These are phyloP conservation scores for Orcinus orca DNA, from an alignment of 2,113 vertebrate genomes.

Conservation along the genomic window DNA sequence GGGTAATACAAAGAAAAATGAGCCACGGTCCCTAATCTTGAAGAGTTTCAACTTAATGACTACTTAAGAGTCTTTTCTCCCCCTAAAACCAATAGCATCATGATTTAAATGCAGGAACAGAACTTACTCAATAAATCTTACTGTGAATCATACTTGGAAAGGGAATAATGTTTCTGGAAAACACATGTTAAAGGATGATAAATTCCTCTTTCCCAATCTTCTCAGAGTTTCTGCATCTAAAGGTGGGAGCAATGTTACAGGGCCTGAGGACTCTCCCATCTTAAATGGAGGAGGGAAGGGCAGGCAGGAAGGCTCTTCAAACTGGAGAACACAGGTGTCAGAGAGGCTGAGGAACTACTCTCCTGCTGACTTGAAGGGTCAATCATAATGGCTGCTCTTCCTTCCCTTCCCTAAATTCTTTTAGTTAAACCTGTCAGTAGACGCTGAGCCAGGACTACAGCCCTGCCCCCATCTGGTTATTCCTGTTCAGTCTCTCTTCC, in stretches of 20 bases:
- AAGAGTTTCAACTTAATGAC: conserved; percentile 35
- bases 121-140: conserved; percentile 45
- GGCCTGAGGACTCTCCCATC: not conserved
- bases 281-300: not conserved
- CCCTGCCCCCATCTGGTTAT: accelerated
- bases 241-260: not conserved
- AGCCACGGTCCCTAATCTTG: not conserved
- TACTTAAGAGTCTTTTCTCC: not conserved
- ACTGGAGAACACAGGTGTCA: not conserved
- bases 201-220: not conserved
- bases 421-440: not conserved
- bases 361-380: conserved; percentile 35
- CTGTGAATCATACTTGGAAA: conserved; percentile 31
- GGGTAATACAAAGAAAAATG: conserved; percentile 37
- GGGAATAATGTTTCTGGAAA: conserved; percentile 42
- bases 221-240: not conserved
- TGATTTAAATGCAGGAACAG: conserved; percentile 40
- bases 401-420: not conserved
- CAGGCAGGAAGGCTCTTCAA: not conserved
- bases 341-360: conserved; percentile 26
- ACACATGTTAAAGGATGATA: not conserved
- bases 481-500: not conserved
- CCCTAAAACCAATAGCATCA: not conserved
- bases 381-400: conserved; percentile 35
- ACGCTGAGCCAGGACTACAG: not conserved